Evolutionary conservation across 2,113 vertebrate genomes (phyloP).

Genomic region (Laticauda colubrina): DNA sequence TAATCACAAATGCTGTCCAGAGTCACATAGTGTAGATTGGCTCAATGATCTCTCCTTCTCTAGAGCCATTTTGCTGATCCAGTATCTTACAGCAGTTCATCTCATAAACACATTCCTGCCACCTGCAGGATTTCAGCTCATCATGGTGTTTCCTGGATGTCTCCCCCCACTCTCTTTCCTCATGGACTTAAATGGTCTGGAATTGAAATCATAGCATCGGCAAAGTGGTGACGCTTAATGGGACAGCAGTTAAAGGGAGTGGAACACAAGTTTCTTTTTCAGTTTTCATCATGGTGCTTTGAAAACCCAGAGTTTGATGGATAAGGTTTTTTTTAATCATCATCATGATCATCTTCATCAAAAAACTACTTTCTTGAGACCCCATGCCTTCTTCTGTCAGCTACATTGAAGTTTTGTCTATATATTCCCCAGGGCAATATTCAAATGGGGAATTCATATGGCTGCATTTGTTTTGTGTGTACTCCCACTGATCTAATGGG

Average conservation of each 20-base stretch:
- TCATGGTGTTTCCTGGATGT: background rate
- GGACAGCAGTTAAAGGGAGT: conserved; percentile 62
- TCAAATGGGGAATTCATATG: conserved; percentile 73
- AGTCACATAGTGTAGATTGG: background rate
- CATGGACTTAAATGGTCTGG: conserved; percentile 41
- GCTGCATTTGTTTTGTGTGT: conserved; percentile 75
- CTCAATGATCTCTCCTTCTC: background rate
- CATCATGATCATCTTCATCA: background rate
- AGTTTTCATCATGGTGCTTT: conserved; percentile 67
- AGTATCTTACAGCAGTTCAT: background rate
- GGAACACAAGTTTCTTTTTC: conserved; percentile 56
- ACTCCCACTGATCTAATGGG: conserved; percentile 73
- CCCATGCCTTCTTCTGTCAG: conserved; percentile 56
- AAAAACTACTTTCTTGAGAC: conserved; percentile 62
- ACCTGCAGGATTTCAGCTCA: background rate
- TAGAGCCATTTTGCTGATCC: background rate
- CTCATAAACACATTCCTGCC: background rate
- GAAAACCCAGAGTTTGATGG: conserved; percentile 64
- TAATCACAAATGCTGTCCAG: background rate
- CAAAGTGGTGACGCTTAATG: conserved; percentile 44
- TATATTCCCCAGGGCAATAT: conserved; percentile 70
- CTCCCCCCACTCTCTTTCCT: conserved; percentile 7
- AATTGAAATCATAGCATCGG: conserved; percentile 53
- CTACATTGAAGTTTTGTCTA: conserved; percentile 71
- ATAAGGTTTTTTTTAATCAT: conserved; percentile 49